These are phyloP conservation scores for Heliothis subflexa DNA, from an alignment of 1,140 invertebrate species.

Conservation along the genomic window DNA sequence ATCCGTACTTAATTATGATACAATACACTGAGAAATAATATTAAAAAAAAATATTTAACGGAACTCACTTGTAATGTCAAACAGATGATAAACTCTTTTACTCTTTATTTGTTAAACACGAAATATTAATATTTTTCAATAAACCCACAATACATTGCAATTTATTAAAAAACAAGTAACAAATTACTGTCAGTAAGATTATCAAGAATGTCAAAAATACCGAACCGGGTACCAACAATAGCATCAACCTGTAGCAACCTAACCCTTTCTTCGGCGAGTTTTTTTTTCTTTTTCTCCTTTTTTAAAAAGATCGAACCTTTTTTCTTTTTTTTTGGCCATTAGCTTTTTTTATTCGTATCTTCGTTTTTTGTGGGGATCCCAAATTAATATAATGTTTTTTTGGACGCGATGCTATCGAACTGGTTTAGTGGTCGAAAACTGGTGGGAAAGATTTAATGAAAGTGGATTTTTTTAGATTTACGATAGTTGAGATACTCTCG, in stretches of 20 bases:
- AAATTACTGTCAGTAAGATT: conserved; percentile 22
- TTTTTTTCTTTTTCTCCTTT: conserved; percentile 65
- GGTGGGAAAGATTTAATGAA: conserved; percentile 83
- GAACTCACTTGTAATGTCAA: no score
- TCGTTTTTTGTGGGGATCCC: conserved; percentile 84
- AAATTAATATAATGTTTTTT: conserved; percentile 85
- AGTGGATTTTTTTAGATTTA: conserved; percentile 72
- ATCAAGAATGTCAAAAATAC: conserved; percentile 46
- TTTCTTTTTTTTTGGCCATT: conserved; percentile 80
- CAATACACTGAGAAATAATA: no score
- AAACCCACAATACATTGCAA: conserved; percentile 1
- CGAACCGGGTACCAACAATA: conserved; percentile 45
- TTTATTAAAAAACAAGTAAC: conserved; percentile 13
- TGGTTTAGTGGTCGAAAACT: conserved; percentile 66
- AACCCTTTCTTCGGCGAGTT: conserved; percentile 76
- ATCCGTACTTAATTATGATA: no score
- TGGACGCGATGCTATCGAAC: conserved; percentile 73
- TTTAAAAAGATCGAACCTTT: conserved; percentile 76
- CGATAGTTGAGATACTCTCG: conserved; percentile 76
- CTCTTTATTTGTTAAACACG: neutral
- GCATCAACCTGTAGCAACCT: conserved; percentile 71
- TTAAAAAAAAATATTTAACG: no score
- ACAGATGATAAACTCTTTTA: neutral
- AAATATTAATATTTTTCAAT: conserved; percentile 1
- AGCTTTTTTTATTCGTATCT: conserved; percentile 82